A percentile compares a stretch with the other conserved stretches of the same genome.
Conservation (phyloP, 2,113 vertebrate species). For the Ia io region DNA sequence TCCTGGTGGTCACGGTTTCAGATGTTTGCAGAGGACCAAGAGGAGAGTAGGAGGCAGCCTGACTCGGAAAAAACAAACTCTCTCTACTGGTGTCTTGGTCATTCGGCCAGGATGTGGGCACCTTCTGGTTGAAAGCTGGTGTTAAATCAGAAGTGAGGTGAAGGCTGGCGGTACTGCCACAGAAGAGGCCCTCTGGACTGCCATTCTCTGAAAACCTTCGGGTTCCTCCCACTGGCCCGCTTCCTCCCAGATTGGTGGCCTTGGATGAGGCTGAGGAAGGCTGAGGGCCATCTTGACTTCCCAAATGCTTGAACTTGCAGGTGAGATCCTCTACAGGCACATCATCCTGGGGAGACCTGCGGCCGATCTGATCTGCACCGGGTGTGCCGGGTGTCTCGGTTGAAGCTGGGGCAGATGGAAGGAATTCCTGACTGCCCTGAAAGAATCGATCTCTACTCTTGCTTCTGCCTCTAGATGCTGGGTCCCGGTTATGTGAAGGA, state of each 20-base stretch:
- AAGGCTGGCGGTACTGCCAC: fast-evolving
- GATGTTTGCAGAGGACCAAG: not conserved
- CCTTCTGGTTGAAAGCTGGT: not conserved
- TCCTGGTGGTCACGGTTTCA: not conserved
- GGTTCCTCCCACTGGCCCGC: not conserved
- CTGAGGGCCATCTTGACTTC: not conserved
- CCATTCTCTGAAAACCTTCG: not conserved
- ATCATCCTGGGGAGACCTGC: not conserved
- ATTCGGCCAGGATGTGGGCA: not conserved
- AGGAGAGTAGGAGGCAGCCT: not conserved
- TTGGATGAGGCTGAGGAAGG: not conserved
- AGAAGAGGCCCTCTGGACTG: not conserved
- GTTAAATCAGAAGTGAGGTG: not conserved
- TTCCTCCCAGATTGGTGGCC: not conserved
- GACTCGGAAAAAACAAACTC: not conserved
- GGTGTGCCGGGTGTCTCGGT: not conserved
- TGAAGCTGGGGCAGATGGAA: not conserved
- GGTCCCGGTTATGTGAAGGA: not conserved
- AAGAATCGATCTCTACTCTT: conserved; percentile 34
- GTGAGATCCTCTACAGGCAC: not conserved
- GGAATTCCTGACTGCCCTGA: not conserved
- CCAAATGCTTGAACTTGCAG: not conserved
- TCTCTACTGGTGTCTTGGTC: not conserved
- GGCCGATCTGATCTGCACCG: fast-evolving
- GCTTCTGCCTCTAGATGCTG: not conserved